Conservation (phyloP, 2,113 vertebrate species). For the Suncus etruscus region DNA sequence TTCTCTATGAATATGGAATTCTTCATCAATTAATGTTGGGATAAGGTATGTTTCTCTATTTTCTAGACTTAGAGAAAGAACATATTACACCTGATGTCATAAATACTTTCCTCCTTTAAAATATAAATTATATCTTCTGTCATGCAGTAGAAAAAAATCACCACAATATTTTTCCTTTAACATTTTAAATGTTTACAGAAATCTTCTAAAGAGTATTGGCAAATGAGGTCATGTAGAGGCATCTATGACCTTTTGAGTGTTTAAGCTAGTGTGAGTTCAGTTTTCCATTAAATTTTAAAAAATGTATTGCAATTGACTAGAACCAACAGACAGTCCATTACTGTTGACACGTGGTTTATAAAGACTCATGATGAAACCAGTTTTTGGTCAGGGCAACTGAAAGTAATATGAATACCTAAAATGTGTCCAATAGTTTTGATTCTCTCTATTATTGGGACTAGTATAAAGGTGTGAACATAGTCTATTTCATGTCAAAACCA, state of each 20-base stretch:
- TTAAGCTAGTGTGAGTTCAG: not conserved
- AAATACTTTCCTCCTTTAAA: not conserved
- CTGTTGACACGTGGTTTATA: not conserved
- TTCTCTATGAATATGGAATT: not conserved
- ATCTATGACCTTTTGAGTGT: not conserved
- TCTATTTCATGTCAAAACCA: not conserved
- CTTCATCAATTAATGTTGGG: not conserved
- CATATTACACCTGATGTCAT: not conserved
- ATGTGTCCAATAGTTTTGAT: not conserved
- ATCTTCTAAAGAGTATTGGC: not conserved
- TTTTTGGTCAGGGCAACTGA: not conserved
- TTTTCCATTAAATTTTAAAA: not conserved
- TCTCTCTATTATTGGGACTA: not conserved
- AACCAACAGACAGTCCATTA: not conserved
- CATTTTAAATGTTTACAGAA: not conserved
- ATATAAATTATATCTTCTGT: not conserved
- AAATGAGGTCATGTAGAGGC: not conserved
- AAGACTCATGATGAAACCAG: not conserved
- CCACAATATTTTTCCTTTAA: not conserved
- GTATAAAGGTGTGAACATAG: too few relatives aligned
- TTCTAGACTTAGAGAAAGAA: not conserved
- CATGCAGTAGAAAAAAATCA: not conserved
- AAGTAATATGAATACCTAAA: not conserved
- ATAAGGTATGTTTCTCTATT: not conserved
- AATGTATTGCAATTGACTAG: not conserved